phyloP scores from a whole-genome alignment of 2,797 vertebrate genomes.

The Betta splendens region DNA sequence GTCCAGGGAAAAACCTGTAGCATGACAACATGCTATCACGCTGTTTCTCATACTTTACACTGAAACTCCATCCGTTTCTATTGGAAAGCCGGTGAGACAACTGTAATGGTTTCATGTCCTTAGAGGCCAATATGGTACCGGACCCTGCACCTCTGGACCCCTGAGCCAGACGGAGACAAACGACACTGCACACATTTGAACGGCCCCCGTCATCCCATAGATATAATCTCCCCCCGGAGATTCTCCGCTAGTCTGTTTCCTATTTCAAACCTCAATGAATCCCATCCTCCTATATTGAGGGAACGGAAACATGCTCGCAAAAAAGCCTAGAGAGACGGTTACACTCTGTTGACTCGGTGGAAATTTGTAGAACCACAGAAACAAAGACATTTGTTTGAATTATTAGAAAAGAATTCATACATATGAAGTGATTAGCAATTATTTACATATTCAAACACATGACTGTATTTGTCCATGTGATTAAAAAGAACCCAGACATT shows the following conservation, averaged over 20 bases:
- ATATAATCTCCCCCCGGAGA: conserved; percentile 75
- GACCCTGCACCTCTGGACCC: conserved; percentile 18
- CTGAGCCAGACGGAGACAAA: conserved; percentile 50
- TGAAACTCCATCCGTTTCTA: conserved; percentile 25
- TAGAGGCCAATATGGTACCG: conserved; percentile 25
- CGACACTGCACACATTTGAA: conserved; percentile 65
- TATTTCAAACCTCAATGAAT: conserved; percentile 80
- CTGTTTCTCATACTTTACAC: conserved; percentile 9
- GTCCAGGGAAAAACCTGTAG: conserved; percentile 29
- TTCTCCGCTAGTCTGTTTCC: conserved; percentile 73
- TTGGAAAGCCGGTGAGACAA: conserved; percentile 9
- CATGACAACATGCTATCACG: conserved; percentile 8
- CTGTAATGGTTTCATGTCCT: background rate
- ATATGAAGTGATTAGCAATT: conserved; percentile 21
- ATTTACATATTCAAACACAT: conserved; percentile 20
- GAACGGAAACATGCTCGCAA: conserved; percentile 41
- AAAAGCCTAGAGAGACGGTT: conserved; percentile 56
- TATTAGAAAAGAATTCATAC: conserved; percentile 26
- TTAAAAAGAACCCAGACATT: no score
- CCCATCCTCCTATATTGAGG: conserved; percentile 74
- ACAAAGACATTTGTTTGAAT: conserved; percentile 55
- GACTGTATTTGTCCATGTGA: background rate
- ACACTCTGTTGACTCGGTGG: conserved; percentile 66
- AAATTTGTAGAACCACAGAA: conserved; percentile 69
- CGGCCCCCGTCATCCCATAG: conserved; percentile 64